Evolutionary conservation across 2,888 invertebrate species (phyloP), one percentile per base, ranked within the genome.

Genomic region (Watsonalla binaria): DNA sequence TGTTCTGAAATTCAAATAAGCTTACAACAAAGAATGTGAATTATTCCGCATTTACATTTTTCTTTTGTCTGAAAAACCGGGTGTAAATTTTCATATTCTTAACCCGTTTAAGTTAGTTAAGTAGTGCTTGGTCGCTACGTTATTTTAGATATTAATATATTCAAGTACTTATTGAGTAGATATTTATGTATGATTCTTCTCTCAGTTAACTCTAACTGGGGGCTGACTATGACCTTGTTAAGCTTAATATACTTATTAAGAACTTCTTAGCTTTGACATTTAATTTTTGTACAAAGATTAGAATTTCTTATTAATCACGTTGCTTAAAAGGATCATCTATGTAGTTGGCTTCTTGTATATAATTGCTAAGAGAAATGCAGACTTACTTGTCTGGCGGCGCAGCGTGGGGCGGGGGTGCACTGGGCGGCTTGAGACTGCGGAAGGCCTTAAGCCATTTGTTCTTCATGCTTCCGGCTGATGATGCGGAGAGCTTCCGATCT

Each of bases 361-460:
- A 34, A 49, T 14, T 24, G 24, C 0, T 34, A 34, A 14, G 6
- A 9, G 33, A 48, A 34, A 6, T 14, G n/a, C 49, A n/a, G 48
- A 63, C 87, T 74, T 82, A 90, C 90, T 89, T 90, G 89, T 82
- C 91, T 53, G 83, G 87, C 50, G 80, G 87, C 34, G 80, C 91
- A 58, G 82, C 87, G 65, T 87, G 88, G 55, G 82, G 91, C 57
- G 84, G 88, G 51, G 92, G 92, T 57, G 91, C 92, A 65, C 92
- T 92, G 68, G 95, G 95, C 46, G 96, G 96, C 90, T 97, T 97
- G 67, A 98, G 92, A 86, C 97, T 97, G 84, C 97, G 96, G 92
- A 98, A 97, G 64, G 98, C 98, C 89, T 98, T 98, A 76, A 98
- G 92, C 98, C 98, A 98, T 92, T 98, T 98, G 82, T 96, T 97